Conservation (phyloP, 2,888 invertebrate genomes). For the Agrypnus murinus region DNA sequence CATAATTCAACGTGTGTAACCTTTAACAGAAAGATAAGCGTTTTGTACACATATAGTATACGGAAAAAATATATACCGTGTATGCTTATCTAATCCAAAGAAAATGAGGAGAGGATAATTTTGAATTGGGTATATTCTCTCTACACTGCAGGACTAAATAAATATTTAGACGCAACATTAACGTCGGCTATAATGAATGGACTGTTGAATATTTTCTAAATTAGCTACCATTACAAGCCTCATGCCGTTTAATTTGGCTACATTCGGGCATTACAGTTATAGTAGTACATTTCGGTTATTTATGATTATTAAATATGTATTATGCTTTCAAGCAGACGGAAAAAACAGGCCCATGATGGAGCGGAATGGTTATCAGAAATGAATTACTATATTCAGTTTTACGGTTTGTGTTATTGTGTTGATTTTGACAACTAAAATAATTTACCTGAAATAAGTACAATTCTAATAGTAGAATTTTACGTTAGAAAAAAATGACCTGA, state of each 20-base stretch:
- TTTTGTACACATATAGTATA: slow-evolving; percentile 6
- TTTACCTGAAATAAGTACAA: too few species aligned
- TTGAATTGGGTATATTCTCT: slow-evolving; percentile 21
- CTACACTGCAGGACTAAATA: slow-evolving; percentile 39
- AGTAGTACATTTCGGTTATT: slow-evolving; percentile 35
- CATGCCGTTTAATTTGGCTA: slow-evolving; percentile 40
- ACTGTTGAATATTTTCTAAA: slow-evolving; percentile 47
- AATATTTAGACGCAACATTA: slow-evolving; percentile 47
- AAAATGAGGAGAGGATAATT: slow-evolving; percentile 34
- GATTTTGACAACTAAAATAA: too few species aligned
- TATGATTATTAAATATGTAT: slow-evolving; percentile 43
- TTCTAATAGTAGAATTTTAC: too few species aligned
- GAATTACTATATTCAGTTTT: too few species aligned
- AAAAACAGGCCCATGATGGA: too few species aligned
- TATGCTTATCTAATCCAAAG: slow-evolving; percentile 17
- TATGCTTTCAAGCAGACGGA: slow-evolving; percentile 2
- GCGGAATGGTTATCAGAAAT: too few species aligned
- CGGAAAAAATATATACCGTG: slow-evolving; percentile 7
- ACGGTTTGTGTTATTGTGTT: too few species aligned
- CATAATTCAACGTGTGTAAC: slow-evolving; percentile 41
- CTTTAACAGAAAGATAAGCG: slow-evolving; percentile 26
- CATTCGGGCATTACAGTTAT: slow-evolving; percentile 32
- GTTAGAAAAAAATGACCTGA: too few species aligned
- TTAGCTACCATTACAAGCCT: slow-evolving; percentile 44
- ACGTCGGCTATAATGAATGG: slow-evolving; percentile 45